Base-by-base conservation (phyloP, 2,888 invertebrate species). In the Eilema sororculum region DNA sequence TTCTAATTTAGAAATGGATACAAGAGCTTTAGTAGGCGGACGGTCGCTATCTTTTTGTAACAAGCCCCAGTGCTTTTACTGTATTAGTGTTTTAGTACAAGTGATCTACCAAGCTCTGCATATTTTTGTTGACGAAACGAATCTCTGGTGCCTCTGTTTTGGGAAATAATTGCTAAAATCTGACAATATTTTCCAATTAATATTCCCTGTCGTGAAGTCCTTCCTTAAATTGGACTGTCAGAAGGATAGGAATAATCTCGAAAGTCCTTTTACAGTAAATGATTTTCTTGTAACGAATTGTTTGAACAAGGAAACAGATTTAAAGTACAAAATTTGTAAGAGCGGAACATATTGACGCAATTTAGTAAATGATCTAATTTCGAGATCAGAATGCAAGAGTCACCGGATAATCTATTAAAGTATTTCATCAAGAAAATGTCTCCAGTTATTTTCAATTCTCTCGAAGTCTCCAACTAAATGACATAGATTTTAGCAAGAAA, bases 1-100 rank as follows among this genome's bases (percentile, higher is more conserved):
- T 80, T 84, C 83, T 86, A 83, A 87, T 87, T 85, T 86, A 77
- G 78, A 85, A 87, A 87, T 87, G 87, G 87, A 84, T 77, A 72
- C 78, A 76, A 78, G 69, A 75, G 72, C 73, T 70, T 75, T 67
- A 68, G 68, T 73, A 67, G 70, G 65, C 64, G 37, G 67, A 59
- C 59, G 64, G 69, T 62, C 61, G 69, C 72, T 68, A 76, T 81
- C 74, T 73, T 73, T 76, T 74, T 76, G 72, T 72, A 67, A 69
- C 74, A 63, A 68, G 62, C 71, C 71, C 41, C 68, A 76, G 70
- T 69, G 74, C 65, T 79, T 80, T 80, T 73, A 78, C 67, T 58
- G 71, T 73, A 80, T 78, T 77, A 77, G 68, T 74, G 65, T 78
- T 83, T 78, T 74, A 75, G 66, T 75, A 72, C 33, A 24, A 60